Conservation (phyloP, 2,797 vertebrate genomes). For the Gallirallus australis region DNA sequence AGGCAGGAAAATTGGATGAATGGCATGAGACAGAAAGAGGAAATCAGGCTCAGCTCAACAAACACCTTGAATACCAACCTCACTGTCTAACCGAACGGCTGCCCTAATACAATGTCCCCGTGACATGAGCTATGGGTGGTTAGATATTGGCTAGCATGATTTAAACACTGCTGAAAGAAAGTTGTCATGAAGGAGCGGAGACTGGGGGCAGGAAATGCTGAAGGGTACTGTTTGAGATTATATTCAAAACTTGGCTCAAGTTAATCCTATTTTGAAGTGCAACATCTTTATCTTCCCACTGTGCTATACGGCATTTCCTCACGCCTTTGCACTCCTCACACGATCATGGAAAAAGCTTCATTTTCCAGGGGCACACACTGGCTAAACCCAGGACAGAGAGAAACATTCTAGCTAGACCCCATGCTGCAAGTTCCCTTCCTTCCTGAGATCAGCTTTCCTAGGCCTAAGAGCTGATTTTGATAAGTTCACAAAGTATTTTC, state of each 20-base stretch:
- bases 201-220: neutral
- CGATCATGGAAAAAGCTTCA: neutral
- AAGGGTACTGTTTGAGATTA: neutral
- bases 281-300: neutral
- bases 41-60: neutral
- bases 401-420: neutral
- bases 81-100: neutral
- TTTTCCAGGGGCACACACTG: neutral
- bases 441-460: neutral
- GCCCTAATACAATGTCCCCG: neutral
- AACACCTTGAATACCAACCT: neutral
- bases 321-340: neutral
- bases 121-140: neutral
- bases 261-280: neutral
- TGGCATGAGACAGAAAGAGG: neutral
- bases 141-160: neutral
- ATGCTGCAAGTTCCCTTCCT: neutral
- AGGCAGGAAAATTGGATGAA: neutral
- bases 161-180: neutral
- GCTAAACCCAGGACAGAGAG: neutral
- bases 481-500: neutral
- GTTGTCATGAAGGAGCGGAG: neutral
- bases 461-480: neutral
- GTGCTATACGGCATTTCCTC: neutral
- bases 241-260: neutral